Percentiles rank a stretch among this genome's conserved stretches.
Evolutionary conservation across 1,140 invertebrate species (phyloP).

Genomic region (Ips typographus): DNA sequence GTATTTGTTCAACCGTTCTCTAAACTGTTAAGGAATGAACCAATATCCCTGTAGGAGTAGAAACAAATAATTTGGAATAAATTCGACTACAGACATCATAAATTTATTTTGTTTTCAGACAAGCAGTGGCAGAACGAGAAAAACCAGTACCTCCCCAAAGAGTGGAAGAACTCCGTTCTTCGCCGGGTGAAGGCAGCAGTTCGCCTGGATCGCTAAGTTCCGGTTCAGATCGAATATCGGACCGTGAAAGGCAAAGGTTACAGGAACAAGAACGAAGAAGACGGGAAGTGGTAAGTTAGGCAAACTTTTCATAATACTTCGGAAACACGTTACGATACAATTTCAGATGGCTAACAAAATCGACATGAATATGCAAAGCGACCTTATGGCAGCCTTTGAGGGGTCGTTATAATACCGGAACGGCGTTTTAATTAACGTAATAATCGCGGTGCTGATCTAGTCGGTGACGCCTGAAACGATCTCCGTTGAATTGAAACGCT

Average conservation of each 20-base stretch:
- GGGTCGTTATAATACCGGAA: slow-evolving; percentile 74
- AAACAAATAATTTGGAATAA: too few species aligned
- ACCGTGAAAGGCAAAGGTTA: slow-evolving; percentile 76
- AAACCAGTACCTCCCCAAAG: slow-evolving; percentile 48
- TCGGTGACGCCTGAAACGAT: too few species aligned
- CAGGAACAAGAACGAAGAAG: slow-evolving; percentile 86
- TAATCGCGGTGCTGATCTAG: too few species aligned
- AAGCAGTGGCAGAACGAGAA: slow-evolving; percentile 55
- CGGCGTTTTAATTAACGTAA: too few species aligned
- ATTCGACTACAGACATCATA: neutral
- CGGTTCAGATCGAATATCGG: slow-evolving; percentile 67
- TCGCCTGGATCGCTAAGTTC: slow-evolving; percentile 62
- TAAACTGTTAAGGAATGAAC: too few species aligned
- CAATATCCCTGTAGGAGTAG: too few species aligned
- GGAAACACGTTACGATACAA: neutral
- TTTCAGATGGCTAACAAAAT: slow-evolving; percentile 93
- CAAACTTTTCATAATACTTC: neutral
- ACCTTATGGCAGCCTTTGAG: slow-evolving; percentile 96
- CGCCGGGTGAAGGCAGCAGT: slow-evolving; percentile 51
- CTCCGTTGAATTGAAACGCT: too few species aligned
- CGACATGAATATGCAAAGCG: slow-evolving; percentile 98
- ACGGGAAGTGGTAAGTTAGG: slow-evolving; percentile 84
- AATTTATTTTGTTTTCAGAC: slow-evolving; percentile 51
- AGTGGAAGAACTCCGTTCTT: slow-evolving; percentile 48
- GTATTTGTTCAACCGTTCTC: too few species aligned